Evolutionary conservation across 2,797 vertebrate species (phyloP).

Genomic region (Odontamblyopus lacepedii): DNA sequence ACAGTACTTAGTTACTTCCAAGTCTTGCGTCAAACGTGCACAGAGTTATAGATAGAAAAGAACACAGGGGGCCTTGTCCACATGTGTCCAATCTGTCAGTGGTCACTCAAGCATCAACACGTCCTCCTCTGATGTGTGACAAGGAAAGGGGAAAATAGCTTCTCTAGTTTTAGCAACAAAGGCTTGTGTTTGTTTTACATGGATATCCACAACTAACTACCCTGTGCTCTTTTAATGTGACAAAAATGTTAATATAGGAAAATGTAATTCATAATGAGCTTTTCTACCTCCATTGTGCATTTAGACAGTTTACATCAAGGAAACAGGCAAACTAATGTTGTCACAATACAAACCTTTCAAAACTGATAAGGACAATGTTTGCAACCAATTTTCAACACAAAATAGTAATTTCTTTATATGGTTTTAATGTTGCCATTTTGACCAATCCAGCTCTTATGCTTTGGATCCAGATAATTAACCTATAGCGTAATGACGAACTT

Average conservation of each 20-base stretch:
- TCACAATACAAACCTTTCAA: too few species aligned
- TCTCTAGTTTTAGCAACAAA: background rate
- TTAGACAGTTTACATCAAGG: too few species aligned
- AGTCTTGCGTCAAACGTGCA: background rate
- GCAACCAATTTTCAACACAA: background rate
- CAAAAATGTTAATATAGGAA: too few species aligned
- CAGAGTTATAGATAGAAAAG: background rate
- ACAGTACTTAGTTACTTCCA: too few species aligned
- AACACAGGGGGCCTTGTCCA: conserved; percentile 17
- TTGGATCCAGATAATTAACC: too few species aligned
- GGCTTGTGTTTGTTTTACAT: background rate
- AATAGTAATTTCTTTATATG: background rate
- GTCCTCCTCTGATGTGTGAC: background rate
- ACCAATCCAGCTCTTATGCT: too few species aligned
- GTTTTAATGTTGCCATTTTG: background rate
- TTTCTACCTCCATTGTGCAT: too few species aligned
- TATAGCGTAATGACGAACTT: too few species aligned
- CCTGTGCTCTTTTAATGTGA: background rate
- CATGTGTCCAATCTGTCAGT: background rate
- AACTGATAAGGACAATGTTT: too few species aligned
- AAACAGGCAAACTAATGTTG: too few species aligned
- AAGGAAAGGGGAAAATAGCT: background rate
- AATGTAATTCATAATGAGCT: too few species aligned
- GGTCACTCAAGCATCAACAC: conserved; percentile 10
- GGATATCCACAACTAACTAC: background rate